Percentiles rank a stretch among this genome's conserved stretches.
phyloP scores from a whole-genome alignment of 2,113 vertebrate genomes.

The Aepyceros melampus region DNA sequence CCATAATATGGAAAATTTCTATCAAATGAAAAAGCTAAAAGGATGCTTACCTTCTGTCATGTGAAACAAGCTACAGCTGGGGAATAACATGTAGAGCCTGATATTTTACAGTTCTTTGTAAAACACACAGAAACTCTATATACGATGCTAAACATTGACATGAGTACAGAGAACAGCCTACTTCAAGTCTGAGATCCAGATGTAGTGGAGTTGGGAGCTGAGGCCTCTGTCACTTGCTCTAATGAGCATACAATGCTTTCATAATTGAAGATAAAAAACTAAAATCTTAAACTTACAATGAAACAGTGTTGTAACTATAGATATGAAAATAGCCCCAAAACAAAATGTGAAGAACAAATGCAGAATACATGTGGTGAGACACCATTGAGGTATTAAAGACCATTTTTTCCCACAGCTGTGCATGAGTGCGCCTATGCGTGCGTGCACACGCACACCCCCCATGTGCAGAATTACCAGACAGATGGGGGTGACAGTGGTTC shows the following conservation, averaged over 20 bases:
- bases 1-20: not conserved
- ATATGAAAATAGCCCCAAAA: not conserved
- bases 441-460: accelerated
- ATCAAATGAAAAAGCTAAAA: not conserved
- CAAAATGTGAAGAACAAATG: not conserved
- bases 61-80: not conserved
- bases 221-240: not conserved
- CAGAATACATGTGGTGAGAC: not conserved
- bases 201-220: not conserved
- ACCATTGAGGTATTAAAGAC: not conserved
- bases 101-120: not conserved
- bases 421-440: accelerated
- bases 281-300: not conserved
- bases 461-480: not conserved
- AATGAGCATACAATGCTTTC: not conserved
- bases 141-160: not conserved
- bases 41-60: not conserved
- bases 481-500: not conserved
- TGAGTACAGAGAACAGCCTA: not conserved
- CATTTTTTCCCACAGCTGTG: not conserved
- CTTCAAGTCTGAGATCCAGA: not conserved
- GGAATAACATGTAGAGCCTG: not conserved
- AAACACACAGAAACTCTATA: not conserved
- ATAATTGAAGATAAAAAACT: not conserved
- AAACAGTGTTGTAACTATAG: not conserved